Evolutionary conservation across 2,888 invertebrate species (phyloP), one percentile per base, ranked within the genome.

Genomic region (Orchesellides sinensis): DNA sequence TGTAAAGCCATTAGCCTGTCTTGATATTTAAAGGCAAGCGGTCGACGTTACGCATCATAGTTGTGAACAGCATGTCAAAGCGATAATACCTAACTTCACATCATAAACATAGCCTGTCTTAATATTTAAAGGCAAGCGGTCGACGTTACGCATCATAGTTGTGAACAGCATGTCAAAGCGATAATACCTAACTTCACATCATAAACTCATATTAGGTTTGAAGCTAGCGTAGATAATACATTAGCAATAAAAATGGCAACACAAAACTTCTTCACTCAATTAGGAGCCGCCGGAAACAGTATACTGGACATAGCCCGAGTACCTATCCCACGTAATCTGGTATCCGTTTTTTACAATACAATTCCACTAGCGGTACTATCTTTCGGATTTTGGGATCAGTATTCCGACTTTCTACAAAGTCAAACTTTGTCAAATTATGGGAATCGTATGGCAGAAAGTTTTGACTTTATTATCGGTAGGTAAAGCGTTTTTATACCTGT

Each of bases 381-480:
- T 14, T 75, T 32, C 14, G 65, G 52, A 54, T 75, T 73, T 49
- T 77, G 66, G 77, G 77, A 77, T 27, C 56, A 77, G 56, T 77
- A 56, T 19, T 40, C 77, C 6, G 77, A 77, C 32, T 68, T 25
- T 59, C 54, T 77, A 1, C 56, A 59, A 19, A 77, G 77, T 40
- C 77, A 77, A 23, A 54, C 29, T 56, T 27, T 68, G 6, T 2
- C 10, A 0, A 14, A 21, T 2, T 77, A 40, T 8, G 17, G 23
- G 6, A 61, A 29, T 12, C 21, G 23, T 14, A 14, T 25, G 17
- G 32, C 52, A 6, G 78, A 78, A 35, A 35, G 35, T 14, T 78
- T 19, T 23, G 78, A 78, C 25, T 78, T 78, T 27, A 61, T 78
- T 8, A 78, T 78, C 29, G 70, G 77, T 77, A 68, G 0, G 21